Percentiles rank a stretch among this genome's conserved stretches.
Conservation (phyloP, 2,888 invertebrate species). For the Allacma fusca region DNA sequence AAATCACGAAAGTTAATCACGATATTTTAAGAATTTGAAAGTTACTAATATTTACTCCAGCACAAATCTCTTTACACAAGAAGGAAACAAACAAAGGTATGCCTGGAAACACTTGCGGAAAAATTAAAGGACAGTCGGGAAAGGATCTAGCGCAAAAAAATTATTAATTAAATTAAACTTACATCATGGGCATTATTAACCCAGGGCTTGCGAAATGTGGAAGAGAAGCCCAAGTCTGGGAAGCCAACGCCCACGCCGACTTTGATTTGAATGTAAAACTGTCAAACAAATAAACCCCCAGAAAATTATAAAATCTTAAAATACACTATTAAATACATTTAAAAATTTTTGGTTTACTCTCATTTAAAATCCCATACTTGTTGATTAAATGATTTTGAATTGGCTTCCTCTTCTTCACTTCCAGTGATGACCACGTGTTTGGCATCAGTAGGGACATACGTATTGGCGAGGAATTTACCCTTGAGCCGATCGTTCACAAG, state of each 20-base stretch:
- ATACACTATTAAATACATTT: not conserved
- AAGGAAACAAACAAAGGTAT: too few species aligned
- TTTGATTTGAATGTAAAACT: constrained; percentile 39
- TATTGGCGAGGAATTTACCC: constrained; percentile 26
- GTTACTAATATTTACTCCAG: too few species aligned
- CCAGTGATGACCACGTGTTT: not conserved
- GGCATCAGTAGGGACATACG: not conserved
- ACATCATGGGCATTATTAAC: constrained; percentile 21
- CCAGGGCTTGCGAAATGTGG: constrained; percentile 34
- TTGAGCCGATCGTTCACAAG: constrained; percentile 12
- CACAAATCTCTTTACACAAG: too few species aligned
- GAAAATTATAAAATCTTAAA: not conserved
- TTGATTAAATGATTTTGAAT: constrained; percentile 31
- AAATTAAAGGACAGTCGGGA: too few species aligned
- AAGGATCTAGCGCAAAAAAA: too few species aligned
- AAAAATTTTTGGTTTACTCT: not conserved
- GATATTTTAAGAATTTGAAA: too few species aligned
- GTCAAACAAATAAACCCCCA: not conserved
- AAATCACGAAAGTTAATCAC: too few species aligned
- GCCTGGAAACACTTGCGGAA: too few species aligned
- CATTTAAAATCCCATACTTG: constrained; percentile 14
- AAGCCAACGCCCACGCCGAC: constrained; percentile 30
- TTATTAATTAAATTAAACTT: not conserved
- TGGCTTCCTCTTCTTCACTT: not conserved
- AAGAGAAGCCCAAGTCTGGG: constrained; percentile 13